These are phyloP conservation scores for Drosophila birchii DNA, from an alignment of 2,888 invertebrate species.

Conservation along the genomic window DNA sequence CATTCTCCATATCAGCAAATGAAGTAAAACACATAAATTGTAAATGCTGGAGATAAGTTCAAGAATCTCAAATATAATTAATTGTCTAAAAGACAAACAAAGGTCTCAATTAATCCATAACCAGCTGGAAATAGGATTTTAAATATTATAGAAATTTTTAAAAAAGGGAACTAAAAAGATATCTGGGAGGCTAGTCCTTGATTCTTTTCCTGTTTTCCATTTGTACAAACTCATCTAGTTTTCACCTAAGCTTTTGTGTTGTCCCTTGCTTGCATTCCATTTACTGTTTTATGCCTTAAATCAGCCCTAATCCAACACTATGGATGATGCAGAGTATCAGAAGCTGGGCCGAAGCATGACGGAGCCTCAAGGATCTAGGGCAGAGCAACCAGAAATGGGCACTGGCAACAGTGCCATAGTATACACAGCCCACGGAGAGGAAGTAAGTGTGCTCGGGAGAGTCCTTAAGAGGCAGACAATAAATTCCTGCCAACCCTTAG, in stretches of 20 bases:
- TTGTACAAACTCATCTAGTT: neutral
- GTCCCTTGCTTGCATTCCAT: slow-evolving; percentile 36
- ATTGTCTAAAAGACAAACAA: slow-evolving; percentile 11
- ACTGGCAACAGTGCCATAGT: slow-evolving; percentile 34
- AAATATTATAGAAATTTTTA: neutral
- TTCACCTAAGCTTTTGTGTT: slow-evolving; percentile 33
- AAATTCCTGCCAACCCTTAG: slow-evolving; percentile 16
- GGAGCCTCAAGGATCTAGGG: neutral
- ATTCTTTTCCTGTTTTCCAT: too few relatives aligned
- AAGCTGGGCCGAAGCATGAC: slow-evolving; percentile 55
- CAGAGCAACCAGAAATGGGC: slow-evolving; percentile 29
- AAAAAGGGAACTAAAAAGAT: too few relatives aligned
- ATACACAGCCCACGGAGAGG: slow-evolving; percentile 59
- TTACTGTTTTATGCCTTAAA: slow-evolving; percentile 17
- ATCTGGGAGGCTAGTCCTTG: neutral
- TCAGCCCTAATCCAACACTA: slow-evolving; percentile 37
- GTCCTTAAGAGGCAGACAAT: accelerated
- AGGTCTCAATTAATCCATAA: neutral
- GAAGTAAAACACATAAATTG: slow-evolving; percentile 27
- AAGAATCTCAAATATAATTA: slow-evolving; percentile 8
- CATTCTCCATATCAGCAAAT: slow-evolving; percentile 33
- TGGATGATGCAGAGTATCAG: slow-evolving; percentile 72
- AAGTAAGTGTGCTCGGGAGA: slow-evolving; percentile 55
- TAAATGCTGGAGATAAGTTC: slow-evolving; percentile 17
- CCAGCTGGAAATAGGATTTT: neutral